Evolutionary conservation across 2,113 vertebrate species (phyloP).

Genomic region (Phylloscopus trochilus): DNA sequence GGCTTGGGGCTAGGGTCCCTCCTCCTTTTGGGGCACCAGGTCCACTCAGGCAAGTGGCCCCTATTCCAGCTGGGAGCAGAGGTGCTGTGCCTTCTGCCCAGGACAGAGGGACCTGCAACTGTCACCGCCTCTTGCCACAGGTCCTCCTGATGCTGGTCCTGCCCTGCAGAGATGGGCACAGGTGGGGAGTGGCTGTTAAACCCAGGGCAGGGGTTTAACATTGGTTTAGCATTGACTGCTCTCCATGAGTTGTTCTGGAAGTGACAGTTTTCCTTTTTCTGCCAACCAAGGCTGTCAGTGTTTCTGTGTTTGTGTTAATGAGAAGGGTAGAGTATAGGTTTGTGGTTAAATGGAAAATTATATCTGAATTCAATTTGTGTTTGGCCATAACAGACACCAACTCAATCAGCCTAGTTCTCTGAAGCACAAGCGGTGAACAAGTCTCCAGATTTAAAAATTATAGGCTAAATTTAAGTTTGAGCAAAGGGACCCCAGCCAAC

Average conservation of each 20-base stretch:
- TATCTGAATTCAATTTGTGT: not conserved
- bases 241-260: not conserved
- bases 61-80: not conserved
- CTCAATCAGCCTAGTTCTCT: too few species aligned
- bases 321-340: not conserved
- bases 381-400: too few species aligned
- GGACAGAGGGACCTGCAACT: not conserved
- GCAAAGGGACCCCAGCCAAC: too few species aligned
- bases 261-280: not conserved
- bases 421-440: too few species aligned
- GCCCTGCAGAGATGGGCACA: too few species aligned
- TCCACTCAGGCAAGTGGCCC: not conserved
- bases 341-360: not conserved
- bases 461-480: too few species aligned
- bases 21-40: not conserved
- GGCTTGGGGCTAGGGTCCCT: not conserved
- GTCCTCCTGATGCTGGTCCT: not conserved
- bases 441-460: too few species aligned
- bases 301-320: not conserved
- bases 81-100: not conserved
- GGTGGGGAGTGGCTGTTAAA: not conserved
- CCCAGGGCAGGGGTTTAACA: not conserved
- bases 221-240: not conserved
- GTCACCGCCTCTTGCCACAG: not conserved
- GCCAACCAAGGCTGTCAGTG: not conserved